Conservation (phyloP, 2,113 vertebrate genomes). For the Scolopax mira region DNA sequence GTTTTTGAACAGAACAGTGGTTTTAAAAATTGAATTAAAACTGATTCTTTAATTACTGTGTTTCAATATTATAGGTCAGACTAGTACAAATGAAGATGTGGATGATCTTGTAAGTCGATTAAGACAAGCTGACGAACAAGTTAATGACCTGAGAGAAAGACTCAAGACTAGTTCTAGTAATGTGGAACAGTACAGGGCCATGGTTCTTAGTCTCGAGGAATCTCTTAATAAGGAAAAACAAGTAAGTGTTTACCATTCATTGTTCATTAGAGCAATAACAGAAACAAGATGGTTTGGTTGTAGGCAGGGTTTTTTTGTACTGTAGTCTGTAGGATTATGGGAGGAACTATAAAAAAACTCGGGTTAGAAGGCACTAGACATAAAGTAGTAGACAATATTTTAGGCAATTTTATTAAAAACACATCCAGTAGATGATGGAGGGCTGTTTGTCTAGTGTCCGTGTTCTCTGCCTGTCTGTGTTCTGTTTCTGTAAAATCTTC, state of each 20-base stretch:
- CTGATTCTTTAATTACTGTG: background rate
- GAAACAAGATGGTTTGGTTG: background rate
- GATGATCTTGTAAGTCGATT: constrained; percentile 84
- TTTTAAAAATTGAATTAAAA: background rate
- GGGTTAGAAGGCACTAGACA: background rate
- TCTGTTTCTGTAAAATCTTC: background rate
- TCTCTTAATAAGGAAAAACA: constrained; percentile 93
- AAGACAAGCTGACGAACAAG: constrained; percentile 81
- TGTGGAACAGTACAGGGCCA: constrained; percentile 89
- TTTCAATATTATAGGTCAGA: constrained; percentile 67
- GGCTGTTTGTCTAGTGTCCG: background rate
- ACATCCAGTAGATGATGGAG: background rate
- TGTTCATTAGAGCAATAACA: background rate
- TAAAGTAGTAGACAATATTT: background rate
- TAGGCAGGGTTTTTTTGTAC: background rate
- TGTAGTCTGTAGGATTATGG: background rate
- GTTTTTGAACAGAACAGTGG: background rate
- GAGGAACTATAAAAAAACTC: background rate
- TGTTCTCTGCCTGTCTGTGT: background rate
- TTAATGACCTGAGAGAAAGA: constrained; percentile 84
- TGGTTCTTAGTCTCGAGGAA: constrained; percentile 92
- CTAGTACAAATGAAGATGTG: constrained; percentile 75
- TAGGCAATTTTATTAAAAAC: background rate
- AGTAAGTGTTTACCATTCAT: constrained; percentile 63
- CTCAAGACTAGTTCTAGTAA: constrained; percentile 81